Evolutionary conservation across 2,113 vertebrate genomes (phyloP), one percentile per base, ranked within the genome.

Genomic region (Oryzias woworae): DNA sequence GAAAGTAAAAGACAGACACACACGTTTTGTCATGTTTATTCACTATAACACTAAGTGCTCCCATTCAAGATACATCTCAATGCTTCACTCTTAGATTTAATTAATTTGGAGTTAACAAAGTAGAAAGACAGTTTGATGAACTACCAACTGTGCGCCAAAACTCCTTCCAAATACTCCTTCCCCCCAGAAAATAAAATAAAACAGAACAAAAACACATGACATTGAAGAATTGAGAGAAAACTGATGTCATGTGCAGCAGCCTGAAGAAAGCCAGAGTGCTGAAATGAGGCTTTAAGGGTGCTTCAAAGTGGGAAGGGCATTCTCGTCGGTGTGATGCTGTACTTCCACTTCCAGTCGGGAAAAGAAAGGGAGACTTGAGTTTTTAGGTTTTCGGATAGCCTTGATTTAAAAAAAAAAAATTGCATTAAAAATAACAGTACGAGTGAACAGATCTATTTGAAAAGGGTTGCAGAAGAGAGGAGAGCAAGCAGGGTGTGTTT

Each of bases 31-130:
- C 83, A 90, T 71, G 75, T 93, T 92, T 93, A 93, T 92, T 93
- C 83, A 92, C 88, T 90, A 89, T 89, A 87, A 92, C 89, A 90
- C 89, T 91, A 93, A 92, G 92, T 92, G 90, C 90, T 92, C 88
- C 89, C 81, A 86, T 90, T 91, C 89, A 90, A 86, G 91, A 87
- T 89, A 89, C 82, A 90, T 86, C 82, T 77, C 78, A 63, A 83
- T 74, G 83, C 74, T 77, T 83, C 84, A 72, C 81, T 83, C 69
- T 86, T 87, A 84, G 64, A 89, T 79, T 80, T 81, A 83, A 82
- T 87, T 82, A 81, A 72, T 66, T 73, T 87, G 78, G 85, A 90
- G 81, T 88, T 87, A 88, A 91, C 82, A 87, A 88, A 89, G 85
- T 91, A 90, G 78, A 92, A 92, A 89, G 80, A 88, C 79, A 36